These are phyloP conservation scores for Aphelenchoides besseyi DNA, from an alignment of 1,140 invertebrate species.

Conservation along the genomic window DNA sequence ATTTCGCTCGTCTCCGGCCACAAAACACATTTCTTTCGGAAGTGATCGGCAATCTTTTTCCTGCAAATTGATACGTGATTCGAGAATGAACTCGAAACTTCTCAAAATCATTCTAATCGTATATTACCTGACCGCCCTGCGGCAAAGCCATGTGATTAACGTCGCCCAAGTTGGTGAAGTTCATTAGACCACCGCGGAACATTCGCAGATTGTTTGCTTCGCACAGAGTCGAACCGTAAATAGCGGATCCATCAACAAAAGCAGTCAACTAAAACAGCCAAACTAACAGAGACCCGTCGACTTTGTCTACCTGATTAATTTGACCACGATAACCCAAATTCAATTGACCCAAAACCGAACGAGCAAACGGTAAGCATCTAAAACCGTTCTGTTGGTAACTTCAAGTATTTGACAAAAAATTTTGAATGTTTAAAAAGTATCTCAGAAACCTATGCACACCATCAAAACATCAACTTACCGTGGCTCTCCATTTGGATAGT, in stretches of 20 bases:
- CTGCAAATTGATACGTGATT: slow-evolving; percentile 19
- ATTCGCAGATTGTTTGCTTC: slow-evolving; percentile 71
- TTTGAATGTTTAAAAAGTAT: too few relatives aligned
- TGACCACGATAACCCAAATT: slow-evolving; percentile 66
- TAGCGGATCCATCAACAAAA: slow-evolving; percentile 77
- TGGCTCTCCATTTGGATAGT: slow-evolving; percentile 46
- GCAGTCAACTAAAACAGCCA: slow-evolving; percentile 72
- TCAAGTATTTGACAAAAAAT: not conserved
- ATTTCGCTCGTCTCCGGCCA: slow-evolving; percentile 54
- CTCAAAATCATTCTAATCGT: not conserved
- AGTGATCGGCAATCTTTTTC: slow-evolving; percentile 53
- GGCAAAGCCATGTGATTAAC: slow-evolving; percentile 40
- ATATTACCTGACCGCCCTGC: slow-evolving; percentile 36
- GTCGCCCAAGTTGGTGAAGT: slow-evolving; percentile 48
- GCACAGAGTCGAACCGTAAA: slow-evolving; percentile 77
- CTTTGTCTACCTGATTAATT: slow-evolving; percentile 65
- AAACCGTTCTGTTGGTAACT: not conserved
- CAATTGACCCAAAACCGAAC: slow-evolving; percentile 81
- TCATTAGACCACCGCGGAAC: slow-evolving; percentile 53
- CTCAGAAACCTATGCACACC: too few relatives aligned
- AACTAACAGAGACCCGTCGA: not conserved
- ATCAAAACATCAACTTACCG: too few relatives aligned
- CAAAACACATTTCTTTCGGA: slow-evolving; percentile 43
- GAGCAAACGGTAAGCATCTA: slow-evolving; percentile 84
- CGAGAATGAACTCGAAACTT: not conserved